Evolutionary conservation across 2,113 vertebrate species (phyloP), one percentile per base, ranked within the genome.

Genomic region (Eptesicus fuscus): DNA sequence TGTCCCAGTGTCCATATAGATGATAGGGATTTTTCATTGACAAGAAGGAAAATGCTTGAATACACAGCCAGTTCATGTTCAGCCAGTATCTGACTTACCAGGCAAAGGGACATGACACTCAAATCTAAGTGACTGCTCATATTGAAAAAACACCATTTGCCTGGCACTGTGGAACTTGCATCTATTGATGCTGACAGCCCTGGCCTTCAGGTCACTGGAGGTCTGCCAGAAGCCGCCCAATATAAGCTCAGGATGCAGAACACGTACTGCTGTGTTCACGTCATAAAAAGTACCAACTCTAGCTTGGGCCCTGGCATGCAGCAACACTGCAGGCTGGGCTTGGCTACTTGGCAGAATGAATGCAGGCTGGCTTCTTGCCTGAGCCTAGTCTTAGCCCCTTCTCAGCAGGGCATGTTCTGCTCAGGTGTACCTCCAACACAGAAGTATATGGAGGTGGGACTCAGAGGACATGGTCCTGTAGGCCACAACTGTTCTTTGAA

Each of bases 401-500:
- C 83, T 44, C 80, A 69, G 59, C 53, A 79, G 80, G 56, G 69
- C 37, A 69, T 20, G 30, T 44, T 80, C 71, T n/a, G 71, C 44
- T 82, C 8, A 44, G 69, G 22, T 80, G 74, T 10, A 53, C 42
- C 76, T 87, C 83, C 32, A 63, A 42, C 59, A 73, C 35, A 18
- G 35, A 88, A 80, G 51, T 13, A 37, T 49, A 59, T 23, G 79
- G 51, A 90, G 32, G n/a, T 14, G 18, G 63, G 35, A 80, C 77
- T 61, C 53, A 51, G 93, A 71, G 42, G 35, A 67, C 86, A 90
- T 0, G 11, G 51, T n/a, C 80, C n/a, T 71, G 23, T 7, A 53
- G 53, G 73, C 44, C 65, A 70, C 87, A 91, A 47, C 20, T 92
- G 84, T 73, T 88, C 80, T 91, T 65, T 94, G 78, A 88, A 93